phyloP scores from a whole-genome alignment of 2,888 invertebrate genomes.

The Eremobia ochroleuca region DNA sequence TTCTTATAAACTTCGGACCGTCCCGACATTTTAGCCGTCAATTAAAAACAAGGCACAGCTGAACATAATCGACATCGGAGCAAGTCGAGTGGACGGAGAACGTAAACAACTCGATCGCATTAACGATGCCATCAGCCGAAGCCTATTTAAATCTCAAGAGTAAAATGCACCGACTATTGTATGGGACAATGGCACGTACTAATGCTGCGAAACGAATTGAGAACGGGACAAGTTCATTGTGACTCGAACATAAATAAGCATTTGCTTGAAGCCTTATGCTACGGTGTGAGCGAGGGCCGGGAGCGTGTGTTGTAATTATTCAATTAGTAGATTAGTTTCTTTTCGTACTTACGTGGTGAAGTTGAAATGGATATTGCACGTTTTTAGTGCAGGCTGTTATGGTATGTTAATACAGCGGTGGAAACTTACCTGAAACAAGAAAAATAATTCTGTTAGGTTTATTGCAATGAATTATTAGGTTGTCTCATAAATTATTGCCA shows the following conservation, averaged over 20 bases:
- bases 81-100: conserved; percentile 44
- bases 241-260: conserved; percentile 88
- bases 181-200: conserved; percentile 81
- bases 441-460: conserved; percentile 1
- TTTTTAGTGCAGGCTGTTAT: background rate
- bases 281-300: conserved; percentile 68
- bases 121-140: conserved; percentile 75
- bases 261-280: conserved; percentile 78
- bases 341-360: conserved; percentile 45
- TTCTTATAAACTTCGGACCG: conserved; percentile 21
- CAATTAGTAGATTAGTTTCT: conserved; percentile 38
- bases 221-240: conserved; percentile 86
- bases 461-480: background rate
- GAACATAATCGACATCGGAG: conserved; percentile 49
- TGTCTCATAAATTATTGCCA: too few species aligned
- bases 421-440: conserved; percentile 68
- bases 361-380: conserved; percentile 25
- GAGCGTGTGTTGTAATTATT: conserved; percentile 59
- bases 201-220: conserved; percentile 87
- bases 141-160: conserved; percentile 81
- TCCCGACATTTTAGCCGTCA: conserved; percentile 29
- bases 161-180: conserved; percentile 79
- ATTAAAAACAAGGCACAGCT: conserved; percentile 47
- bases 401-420: background rate
- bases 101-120: conserved; percentile 74